Percentiles rank a stretch among this genome's conserved stretches.
phyloP scores from a whole-genome alignment of 2,797 vertebrate genomes.

The Taenioides sp. region DNA sequence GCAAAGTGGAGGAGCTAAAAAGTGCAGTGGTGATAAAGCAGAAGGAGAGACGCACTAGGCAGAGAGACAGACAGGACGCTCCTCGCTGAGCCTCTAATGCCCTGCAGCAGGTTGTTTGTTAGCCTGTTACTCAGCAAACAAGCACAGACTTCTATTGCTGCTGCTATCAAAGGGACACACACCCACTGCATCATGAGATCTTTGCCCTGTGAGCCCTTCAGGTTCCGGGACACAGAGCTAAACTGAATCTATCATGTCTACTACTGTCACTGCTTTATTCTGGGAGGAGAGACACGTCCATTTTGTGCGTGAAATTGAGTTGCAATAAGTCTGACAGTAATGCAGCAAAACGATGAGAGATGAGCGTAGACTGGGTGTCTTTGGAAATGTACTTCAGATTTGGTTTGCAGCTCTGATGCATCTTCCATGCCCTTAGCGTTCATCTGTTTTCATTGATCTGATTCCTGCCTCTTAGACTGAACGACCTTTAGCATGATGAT shows the following conservation, averaged over 20 bases:
- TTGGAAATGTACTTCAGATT: constrained; percentile 3
- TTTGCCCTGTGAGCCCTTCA: constrained; percentile 15
- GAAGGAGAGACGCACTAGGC: constrained; percentile 8
- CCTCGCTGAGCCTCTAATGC: constrained; percentile 41
- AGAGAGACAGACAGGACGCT: constrained; percentile 18
- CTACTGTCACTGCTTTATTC: constrained; percentile 47
- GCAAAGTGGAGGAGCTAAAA: background rate
- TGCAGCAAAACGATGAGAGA: constrained; percentile 29
- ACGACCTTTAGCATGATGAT: constrained; percentile 54
- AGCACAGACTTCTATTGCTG: constrained; percentile 49
- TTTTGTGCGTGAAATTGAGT: constrained; percentile 17
- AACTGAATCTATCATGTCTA: constrained; percentile 30
- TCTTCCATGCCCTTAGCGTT: constrained; percentile 26
- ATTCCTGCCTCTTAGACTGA: constrained; percentile 36
- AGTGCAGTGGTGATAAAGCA: constrained; percentile 12
- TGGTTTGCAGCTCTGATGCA: constrained; percentile 15
- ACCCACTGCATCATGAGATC: constrained; percentile 20
- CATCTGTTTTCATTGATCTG: constrained; percentile 49
- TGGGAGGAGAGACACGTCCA: constrained; percentile 28
- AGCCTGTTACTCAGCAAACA: constrained; percentile 65
- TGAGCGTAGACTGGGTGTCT: constrained; percentile 16
- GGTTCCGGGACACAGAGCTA: constrained; percentile 29
- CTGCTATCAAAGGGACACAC: constrained; percentile 44
- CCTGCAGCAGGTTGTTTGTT: constrained; percentile 70
- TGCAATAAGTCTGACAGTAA: constrained; percentile 35